Conservation (phyloP, 2,888 invertebrate genomes). For the Rhorus exstirpatorius region DNA sequence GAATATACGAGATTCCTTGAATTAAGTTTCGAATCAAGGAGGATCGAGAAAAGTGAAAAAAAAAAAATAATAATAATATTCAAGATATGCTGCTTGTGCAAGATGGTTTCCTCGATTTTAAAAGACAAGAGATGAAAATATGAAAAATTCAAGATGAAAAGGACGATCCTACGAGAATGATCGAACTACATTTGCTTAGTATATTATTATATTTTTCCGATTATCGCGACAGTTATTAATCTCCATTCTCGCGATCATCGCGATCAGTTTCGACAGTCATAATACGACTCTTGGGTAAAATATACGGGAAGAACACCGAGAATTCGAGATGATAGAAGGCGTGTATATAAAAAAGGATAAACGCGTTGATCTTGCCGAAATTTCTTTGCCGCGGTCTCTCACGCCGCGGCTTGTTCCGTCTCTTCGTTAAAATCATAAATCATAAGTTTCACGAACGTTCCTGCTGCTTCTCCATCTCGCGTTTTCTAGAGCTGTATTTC, state of each 20-base stretch:
- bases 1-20: neutral
- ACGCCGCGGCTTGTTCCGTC: conserved; percentile 35
- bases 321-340: conserved; percentile 15
- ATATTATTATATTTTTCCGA: neutral
- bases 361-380: conserved; percentile 72
- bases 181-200: conserved; percentile 4
- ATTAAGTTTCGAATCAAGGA: neutral
- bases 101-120: too few relatives aligned
- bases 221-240: conserved; percentile 50
- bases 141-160: too few relatives aligned
- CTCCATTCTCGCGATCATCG: conserved; percentile 28
- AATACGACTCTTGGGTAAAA: conserved; percentile 4
- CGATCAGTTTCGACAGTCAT: conserved; percentile 6
- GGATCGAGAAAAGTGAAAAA: neutral
- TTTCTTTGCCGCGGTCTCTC: conserved; percentile 73
- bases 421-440: conserved; percentile 60
- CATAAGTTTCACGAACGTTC: conserved; percentile 66
- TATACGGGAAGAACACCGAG: conserved; percentile 10
- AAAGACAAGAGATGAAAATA: too few relatives aligned
- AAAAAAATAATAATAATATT: neutral
- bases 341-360: conserved; percentile 39
- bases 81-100: too few relatives aligned
- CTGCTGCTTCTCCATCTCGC: conserved; percentile 79
- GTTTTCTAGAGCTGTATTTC: too few relatives aligned
- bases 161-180: too few relatives aligned